Evolutionary conservation across 2,113 vertebrate genomes (phyloP).

Genomic region (Verasper variegatus): DNA sequence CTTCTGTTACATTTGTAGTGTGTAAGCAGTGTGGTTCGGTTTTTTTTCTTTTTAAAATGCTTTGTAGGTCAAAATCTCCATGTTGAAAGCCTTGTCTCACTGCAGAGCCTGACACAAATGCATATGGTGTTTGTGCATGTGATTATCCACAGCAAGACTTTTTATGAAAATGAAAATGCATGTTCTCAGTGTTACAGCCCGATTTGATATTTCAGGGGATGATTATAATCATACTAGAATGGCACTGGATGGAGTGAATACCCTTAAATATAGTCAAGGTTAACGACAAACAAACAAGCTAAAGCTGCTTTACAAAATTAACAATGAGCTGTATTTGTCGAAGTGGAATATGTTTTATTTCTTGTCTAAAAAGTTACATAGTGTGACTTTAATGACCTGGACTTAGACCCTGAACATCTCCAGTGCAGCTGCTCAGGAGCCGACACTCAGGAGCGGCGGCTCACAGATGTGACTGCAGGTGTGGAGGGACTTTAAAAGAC

Average conservation of each 20-base stretch:
- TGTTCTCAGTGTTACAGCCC: too few species aligned
- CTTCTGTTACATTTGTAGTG: conserved; percentile 20
- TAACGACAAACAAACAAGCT: neutral
- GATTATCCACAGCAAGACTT: too few species aligned
- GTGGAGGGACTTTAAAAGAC: neutral
- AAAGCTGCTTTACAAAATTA: neutral
- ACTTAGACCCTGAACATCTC: neutral
- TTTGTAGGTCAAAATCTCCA: neutral
- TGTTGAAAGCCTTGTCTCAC: neutral
- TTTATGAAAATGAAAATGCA: too few species aligned
- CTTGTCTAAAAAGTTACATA: neutral
- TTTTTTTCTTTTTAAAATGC: neutral
- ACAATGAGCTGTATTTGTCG: neutral
- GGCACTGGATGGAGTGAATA: too few species aligned
- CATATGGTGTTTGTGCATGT: too few species aligned
- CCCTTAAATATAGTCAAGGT: too few species aligned
- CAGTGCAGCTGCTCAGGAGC: neutral
- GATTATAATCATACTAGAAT: too few species aligned
- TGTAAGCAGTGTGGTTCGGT: neutral
- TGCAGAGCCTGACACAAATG: too few species aligned
- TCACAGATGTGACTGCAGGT: too few species aligned
- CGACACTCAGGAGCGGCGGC: too few species aligned
- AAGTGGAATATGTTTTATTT: neutral
- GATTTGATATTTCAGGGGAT: too few species aligned
- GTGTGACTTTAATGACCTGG: neutral